Conservation (phyloP, 1,140 invertebrate species). For the Leptonema lineaticorne region DNA sequence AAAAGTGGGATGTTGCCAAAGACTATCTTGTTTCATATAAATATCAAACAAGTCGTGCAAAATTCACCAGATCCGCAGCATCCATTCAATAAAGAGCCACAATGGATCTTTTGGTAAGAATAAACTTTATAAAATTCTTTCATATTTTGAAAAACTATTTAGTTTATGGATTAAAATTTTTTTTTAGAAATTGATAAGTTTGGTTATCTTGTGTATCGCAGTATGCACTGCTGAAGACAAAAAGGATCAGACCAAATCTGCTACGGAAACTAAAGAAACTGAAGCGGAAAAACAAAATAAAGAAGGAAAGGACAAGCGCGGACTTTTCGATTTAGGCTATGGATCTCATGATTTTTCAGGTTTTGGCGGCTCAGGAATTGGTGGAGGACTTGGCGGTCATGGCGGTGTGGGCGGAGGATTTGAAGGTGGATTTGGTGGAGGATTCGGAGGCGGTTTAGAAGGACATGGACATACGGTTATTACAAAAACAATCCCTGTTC, state of each 20-base stretch:
- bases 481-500: constrained; percentile 28
- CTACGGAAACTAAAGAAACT: constrained; percentile 5
- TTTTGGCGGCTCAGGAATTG: neutral
- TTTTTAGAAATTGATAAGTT: constrained; percentile 8
- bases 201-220: neutral
- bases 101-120: constrained; percentile 21
- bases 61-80: neutral
- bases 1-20: constrained; percentile 31
- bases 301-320: constrained; percentile 18
- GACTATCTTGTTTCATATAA: constrained; percentile 20
- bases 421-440: neutral
- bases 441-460: neutral
- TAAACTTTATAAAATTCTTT: no score
- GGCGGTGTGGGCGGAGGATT: neutral
- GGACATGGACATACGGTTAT: constrained; percentile 1
- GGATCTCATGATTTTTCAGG: neutral
- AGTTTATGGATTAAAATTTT: neutral
- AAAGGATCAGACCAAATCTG: neutral
- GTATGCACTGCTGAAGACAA: constrained; percentile 17
- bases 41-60: constrained; percentile 15
- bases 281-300: constrained; percentile 7
- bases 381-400: neutral
- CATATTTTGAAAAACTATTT: neutral
- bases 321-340: constrained; percentile 22
- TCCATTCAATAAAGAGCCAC: neutral